phyloP scores from a whole-genome alignment of 2,888 invertebrate genomes.

The Tanypteryx hageni region DNA sequence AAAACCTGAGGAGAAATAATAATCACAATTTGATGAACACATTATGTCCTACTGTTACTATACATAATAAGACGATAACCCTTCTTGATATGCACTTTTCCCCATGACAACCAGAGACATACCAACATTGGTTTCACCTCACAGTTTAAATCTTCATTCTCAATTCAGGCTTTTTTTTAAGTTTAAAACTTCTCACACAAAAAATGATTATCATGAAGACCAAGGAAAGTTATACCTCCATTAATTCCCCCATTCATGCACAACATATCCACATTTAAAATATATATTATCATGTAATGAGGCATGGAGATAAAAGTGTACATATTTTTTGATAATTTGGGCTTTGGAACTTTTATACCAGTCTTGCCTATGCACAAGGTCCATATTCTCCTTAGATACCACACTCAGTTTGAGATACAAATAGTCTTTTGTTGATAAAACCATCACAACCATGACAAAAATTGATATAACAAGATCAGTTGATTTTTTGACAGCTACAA shows the following conservation, averaged over 20 bases:
- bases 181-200: background rate
- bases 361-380: constrained; percentile 11
- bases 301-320: background rate
- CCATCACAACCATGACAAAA: constrained; percentile 45
- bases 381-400: constrained; percentile 12
- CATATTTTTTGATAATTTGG: background rate
- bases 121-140: background rate
- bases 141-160: background rate
- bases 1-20: constrained; percentile 56
- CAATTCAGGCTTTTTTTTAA: background rate
- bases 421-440: background rate
- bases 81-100: constrained; percentile 52
- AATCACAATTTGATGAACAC: constrained; percentile 58
- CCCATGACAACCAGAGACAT: background rate
- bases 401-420: background rate
- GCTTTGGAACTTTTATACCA: constrained; percentile 20
- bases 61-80: constrained; percentile 42
- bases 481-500: constrained; percentile 24
- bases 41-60: constrained; percentile 20
- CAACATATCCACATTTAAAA: constrained; percentile 19
- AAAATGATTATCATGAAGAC: background rate
- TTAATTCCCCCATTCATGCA: background rate
- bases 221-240: background rate
- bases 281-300: constrained; percentile 1
- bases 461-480: background rate